Base-by-base conservation (phyloP, 2,888 invertebrate species). In the Amphimallon solstitiale region DNA sequence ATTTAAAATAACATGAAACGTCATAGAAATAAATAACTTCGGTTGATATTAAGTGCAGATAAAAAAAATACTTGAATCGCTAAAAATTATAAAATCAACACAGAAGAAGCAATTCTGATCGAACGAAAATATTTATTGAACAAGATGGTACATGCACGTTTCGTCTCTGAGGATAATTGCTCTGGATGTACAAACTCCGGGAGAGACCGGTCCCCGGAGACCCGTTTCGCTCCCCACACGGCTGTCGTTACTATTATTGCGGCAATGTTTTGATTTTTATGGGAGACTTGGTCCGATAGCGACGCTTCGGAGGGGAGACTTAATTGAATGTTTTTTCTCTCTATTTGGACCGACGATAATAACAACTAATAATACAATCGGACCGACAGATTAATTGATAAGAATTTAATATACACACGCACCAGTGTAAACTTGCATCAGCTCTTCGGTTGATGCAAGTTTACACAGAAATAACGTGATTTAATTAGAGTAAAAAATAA, bases 231-330 rank as follows among this genome's bases (percentile, higher is more conserved):
- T 34, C 35, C 35, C 35, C 14, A 17, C 14, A 29, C 17, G 51
- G 35, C 34, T 10, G 51, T 34, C 51, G 35, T 34, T 17, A 29
- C 51, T 63, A 61, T 51, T 49, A 67, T 67, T 67, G 67, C 45
- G 65, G 56, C 62, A 62, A 61, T 68, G 68, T 68, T 68, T 68
- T 68, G 68, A 68, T 68, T 68, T 68, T 65, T 68, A 65, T 68
- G 68, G 68, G 68, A 68, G 68, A 68, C 62, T 68, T 62, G 59
- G 23, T 37, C 29, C 14, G 54, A 62, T 56, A 45, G 43, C 23
- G 52, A 17, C 19, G 35, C 9, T 15, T 49, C 17, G 52, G 45
- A 54, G 49, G 69, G 48, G 63, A 34, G 46, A 52, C 10, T 63
- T 66, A 70, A 66, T 70, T 64, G 68, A 70, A 66, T 63, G 61